These are phyloP conservation scores for Pithys albifrons DNA, from an alignment of 2,113 vertebrate species.

Conservation along the genomic window DNA sequence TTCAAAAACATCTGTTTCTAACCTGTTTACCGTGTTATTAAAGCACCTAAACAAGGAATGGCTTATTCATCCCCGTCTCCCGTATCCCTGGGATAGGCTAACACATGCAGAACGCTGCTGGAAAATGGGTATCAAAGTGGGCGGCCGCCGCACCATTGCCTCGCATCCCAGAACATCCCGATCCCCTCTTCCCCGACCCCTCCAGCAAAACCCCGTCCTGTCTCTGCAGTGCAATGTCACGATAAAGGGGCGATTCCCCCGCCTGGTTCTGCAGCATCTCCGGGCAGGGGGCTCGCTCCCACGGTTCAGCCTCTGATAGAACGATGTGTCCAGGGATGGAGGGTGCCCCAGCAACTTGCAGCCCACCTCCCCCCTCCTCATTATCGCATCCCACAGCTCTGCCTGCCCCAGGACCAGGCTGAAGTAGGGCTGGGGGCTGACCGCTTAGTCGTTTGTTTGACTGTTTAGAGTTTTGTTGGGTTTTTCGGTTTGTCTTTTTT, in stretches of 20 bases:
- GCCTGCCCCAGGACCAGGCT: background rate
- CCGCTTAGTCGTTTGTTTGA: background rate
- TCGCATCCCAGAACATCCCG: background rate
- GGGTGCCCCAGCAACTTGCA: background rate
- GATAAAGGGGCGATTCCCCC: background rate
- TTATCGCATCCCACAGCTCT: background rate
- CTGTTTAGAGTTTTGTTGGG: background rate
- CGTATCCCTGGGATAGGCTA: background rate
- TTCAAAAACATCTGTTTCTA: conserved; percentile 68
- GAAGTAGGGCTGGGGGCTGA: background rate
- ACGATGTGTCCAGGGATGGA: background rate
- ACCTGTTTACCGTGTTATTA: conserved; percentile 73
- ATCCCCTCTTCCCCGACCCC: background rate
- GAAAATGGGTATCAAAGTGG: background rate
- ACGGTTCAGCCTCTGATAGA: background rate
- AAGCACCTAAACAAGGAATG: conserved; percentile 47
- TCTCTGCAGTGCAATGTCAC: background rate
- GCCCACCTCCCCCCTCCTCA: background rate
- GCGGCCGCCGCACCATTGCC: background rate
- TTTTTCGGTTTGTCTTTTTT: background rate
- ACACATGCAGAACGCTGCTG: conserved; percentile 11
- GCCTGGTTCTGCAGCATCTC: background rate
- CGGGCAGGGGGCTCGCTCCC: background rate
- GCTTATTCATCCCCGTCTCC: background rate
- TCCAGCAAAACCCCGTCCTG: background rate